Base-by-base conservation (phyloP, 2,888 invertebrate genomes). In the Lepidochitona cinerea region DNA sequence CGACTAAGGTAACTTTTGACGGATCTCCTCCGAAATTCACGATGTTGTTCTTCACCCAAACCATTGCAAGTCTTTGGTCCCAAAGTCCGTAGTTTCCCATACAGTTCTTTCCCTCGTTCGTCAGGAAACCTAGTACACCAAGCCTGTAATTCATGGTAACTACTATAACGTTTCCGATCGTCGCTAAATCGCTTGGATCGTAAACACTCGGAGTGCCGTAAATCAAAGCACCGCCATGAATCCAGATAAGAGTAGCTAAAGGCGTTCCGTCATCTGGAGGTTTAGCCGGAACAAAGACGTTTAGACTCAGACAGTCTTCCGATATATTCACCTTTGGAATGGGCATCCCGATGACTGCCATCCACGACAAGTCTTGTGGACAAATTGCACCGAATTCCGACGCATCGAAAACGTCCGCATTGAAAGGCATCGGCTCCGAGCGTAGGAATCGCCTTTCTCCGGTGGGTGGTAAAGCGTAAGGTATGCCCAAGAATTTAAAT, bases 21-120 rank as follows among this genome's bases (percentile, higher is more conserved):
- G 75, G 73, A 74, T 85, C 75, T 4, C 85, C 85, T 26, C 81
- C 80, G 64, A 85, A 85, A 23, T 32, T 33, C 9, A 65, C 76
- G n/a, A 96, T 96, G 89, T 98, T 97, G 81, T 96, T 95, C 90
- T 96, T 95, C 52, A 97, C 93, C 98, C 98, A 98, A 73, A 95
- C 94, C 82, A 98, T 94, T 1, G 97, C 97, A 86, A 97, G 89
- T 14, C 96, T 95, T 92, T 98, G 98, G 92, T 98, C 98, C 95
- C 96, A 96, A 29, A 98, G 92, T 0, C 91, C 97, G 94, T 96
- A 95, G 90, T 97, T 97, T 9, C 96, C 96, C 0, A 96, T 95
- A 0, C 95, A 94, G 83, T 95, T 95, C 82, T 81, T 76, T n/a
- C 95, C 95, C 71, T 94, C 94, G 87, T 97, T 92, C 91, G 96